phyloP scores from a whole-genome alignment of 1,140 invertebrate genomes.

The Pseudoatta argentina region DNA sequence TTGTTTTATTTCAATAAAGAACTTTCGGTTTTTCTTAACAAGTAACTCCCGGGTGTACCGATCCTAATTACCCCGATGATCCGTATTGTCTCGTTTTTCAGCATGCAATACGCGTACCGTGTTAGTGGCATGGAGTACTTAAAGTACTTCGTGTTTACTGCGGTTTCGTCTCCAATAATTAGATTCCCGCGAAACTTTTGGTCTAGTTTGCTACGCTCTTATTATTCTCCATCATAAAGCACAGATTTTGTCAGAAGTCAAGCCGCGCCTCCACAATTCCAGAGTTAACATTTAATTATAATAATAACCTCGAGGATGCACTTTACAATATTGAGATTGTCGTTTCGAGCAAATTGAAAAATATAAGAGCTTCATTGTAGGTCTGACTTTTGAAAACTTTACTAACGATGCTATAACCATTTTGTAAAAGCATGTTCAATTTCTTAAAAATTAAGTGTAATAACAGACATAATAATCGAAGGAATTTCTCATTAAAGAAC shows the following conservation, averaged over 20 bases:
- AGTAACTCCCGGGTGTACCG: slow-evolving; percentile 18
- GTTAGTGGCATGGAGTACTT: slow-evolving; percentile 34
- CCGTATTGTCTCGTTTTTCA: slow-evolving; percentile 56
- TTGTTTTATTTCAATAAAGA: slow-evolving; percentile 45
- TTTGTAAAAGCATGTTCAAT: neutral
- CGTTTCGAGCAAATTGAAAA: slow-evolving; percentile 21
- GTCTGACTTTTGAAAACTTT: slow-evolving; percentile 17
- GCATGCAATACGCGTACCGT: slow-evolving; percentile 7
- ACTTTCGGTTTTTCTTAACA: slow-evolving; percentile 53
- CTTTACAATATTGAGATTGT: slow-evolving; percentile 16
- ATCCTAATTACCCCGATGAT: slow-evolving; percentile 52
- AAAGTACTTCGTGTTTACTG: slow-evolving; percentile 48
- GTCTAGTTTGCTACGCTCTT: slow-evolving; percentile 25
- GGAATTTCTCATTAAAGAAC: neutral
- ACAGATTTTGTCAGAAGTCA: slow-evolving; percentile 43
- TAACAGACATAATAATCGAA: neutral
- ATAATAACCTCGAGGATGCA: slow-evolving; percentile 15
- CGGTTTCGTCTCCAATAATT: slow-evolving; percentile 53
- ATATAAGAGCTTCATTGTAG: neutral
- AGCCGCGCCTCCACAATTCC: neutral
- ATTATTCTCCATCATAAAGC: slow-evolving; percentile 16
- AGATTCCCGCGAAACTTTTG: slow-evolving; percentile 41
- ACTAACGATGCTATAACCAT: neutral
- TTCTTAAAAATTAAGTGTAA: neutral
- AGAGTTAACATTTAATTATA: slow-evolving; percentile 46